Evolutionary conservation across 2,797 vertebrate genomes (phyloP).

Genomic region (Octomys mimax): DNA sequence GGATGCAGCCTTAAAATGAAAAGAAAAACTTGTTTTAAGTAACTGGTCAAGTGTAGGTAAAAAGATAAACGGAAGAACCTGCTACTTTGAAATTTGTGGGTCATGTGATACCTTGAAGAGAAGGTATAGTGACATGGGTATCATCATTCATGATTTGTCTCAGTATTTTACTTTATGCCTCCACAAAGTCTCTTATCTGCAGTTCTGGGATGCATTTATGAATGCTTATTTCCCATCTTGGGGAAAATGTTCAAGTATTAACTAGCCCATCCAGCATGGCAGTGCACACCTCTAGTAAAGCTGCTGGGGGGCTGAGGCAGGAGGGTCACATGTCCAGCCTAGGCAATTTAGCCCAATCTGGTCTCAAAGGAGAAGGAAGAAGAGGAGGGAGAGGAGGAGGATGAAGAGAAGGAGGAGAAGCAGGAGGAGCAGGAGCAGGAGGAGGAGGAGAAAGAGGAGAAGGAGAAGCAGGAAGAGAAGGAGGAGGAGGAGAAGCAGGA

Average conservation of each 20-base stretch:
- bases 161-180: background rate
- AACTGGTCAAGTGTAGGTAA: background rate
- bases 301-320: background rate
- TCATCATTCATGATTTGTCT: background rate
- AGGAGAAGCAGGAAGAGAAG: background rate
- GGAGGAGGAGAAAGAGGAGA: background rate
- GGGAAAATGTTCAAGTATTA: conserved; percentile 27
- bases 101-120: background rate
- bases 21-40: background rate
- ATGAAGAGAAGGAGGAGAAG: background rate
- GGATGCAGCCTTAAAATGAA: background rate
- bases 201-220: background rate
- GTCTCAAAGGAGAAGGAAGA: background rate
- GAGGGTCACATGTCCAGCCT: background rate
- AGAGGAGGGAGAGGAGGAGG: background rate
- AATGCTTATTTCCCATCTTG: conserved; percentile 3
- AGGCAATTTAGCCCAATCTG: background rate
- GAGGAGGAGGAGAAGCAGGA: too few relatives aligned
- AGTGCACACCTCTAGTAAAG: background rate
- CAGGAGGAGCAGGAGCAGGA: too few relatives aligned
- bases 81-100: background rate
- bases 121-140: background rate
- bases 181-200: background rate
- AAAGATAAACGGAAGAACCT: background rate
- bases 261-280: background rate